Evolutionary conservation across 2,797 vertebrate species (phyloP), one percentile per base, ranked within the genome.

Genomic region (Hephaestus fuliginosus): DNA sequence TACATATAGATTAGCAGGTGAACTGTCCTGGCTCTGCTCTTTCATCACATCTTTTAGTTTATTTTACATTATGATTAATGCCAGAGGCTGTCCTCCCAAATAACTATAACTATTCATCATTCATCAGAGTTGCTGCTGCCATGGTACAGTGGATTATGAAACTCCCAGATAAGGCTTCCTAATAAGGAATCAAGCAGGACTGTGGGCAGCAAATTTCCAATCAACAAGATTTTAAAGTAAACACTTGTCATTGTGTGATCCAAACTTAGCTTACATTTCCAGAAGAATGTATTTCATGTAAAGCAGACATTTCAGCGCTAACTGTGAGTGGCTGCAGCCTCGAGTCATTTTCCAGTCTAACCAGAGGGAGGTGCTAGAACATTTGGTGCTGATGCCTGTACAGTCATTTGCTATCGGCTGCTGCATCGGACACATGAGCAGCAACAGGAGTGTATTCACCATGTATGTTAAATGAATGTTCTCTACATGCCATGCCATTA

Each of bases 41-140:
- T 46, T 70, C 60, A 65, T 69, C 81, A 78, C 55, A 66, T 48
- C 78, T 33, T 62, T 33, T 44, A 75, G 78, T 74, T 83, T 83
- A 74, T 39, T 80, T 79, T 48, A 56, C 41, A 68, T 76, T 17
- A 57, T 33, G 33, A 74, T 53, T 51, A 70, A 57, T 72, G 43
- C 68, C 30, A 61, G 0, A 55, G 3, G 33, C 12, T 71, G 78
- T 48, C 7, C n/a, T 3, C 39, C 10, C 44, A 25, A 52, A 76
- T 61, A 56, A 57, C 28, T 20, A 14, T 8, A 57, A 44, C 13
- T 51, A 18, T 65, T 49, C 2, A 52, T 76, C 22, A 30, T 61
- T 80, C 52, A 68, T 12, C 57, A 33, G 17, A 68, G 11, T 56
- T 72, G 53, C 22, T 70, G 33, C 51, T 49, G 36, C 30, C 17